Evolutionary conservation across 2,888 invertebrate species (phyloP), one percentile per base, ranked within the genome.

Genomic region (Scaptomyza polygonia): DNA sequence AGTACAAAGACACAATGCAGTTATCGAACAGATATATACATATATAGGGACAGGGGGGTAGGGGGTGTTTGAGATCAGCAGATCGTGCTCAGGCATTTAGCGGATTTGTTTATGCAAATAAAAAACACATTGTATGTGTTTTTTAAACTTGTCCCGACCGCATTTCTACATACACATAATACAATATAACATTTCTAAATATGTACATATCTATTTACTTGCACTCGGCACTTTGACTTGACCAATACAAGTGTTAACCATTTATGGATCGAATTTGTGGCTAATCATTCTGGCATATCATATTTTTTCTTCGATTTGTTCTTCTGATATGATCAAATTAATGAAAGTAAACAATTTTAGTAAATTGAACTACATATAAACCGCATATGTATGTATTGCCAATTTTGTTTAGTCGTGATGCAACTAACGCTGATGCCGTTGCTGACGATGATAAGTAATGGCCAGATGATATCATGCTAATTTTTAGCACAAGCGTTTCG

Each of bases 401-500:
- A 55, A 57, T 54, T 64, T 59, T 61, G 55, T 76, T 59, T 53
- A 64, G 57, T 16, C 53, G 39, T 51, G 72, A 69, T 72, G 70
- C 54, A 55, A 56, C 54, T 59, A 55, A 53, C 43, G 55, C 57
- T 76, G 62, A 63, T 63, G 47, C 34, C 14, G 45, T 51, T 52
- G 48, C 53, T 49, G 25, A 45, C 36, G 57, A 43, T 59, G 45
- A 65, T 68, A 49, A 59, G 49, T 53, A 58, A 49, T 53, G 39
- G 12, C 34, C 34, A 67, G 82, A 82, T 82, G 81, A 82, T 82
- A 87, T 85, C 81, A 82, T 85, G 75, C 54, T 54, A 66, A 73
- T 73, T 77, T 86, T 84, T 84, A 84, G 73, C 48, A 32, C 65
- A 34, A 64, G 34, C 48, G 47, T 61, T 77, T 64, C 72, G 67